phyloP scores from a whole-genome alignment of 2,888 invertebrate species.

The Meloe dianella region DNA sequence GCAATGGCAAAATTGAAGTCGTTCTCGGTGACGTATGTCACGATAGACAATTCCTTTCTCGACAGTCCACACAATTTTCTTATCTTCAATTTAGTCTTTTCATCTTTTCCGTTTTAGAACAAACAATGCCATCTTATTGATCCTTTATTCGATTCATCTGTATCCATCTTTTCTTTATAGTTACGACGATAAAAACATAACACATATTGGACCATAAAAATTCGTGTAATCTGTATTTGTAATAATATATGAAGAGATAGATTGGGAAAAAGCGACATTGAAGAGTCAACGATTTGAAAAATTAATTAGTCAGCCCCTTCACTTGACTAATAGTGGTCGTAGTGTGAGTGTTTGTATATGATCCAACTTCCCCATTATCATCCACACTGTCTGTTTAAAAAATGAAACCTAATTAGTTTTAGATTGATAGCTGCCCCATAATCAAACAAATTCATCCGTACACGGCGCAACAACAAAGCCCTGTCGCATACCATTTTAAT shows the following conservation, averaged over 20 bases:
- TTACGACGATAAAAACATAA: constrained; percentile 45
- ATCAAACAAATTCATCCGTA: constrained; percentile 36
- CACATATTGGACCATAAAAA: constrained; percentile 46
- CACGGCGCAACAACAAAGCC: constrained; percentile 34
- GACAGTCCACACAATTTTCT: constrained; percentile 34
- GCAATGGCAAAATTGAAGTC: constrained; percentile 41
- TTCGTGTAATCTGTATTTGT: constrained; percentile 23
- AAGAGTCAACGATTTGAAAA: constrained; percentile 29
- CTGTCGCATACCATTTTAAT: constrained; percentile 35
- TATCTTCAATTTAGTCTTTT: constrained; percentile 51
- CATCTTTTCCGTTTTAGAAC: constrained; percentile 42
- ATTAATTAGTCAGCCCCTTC: constrained; percentile 31
- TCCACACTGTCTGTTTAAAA: constrained; percentile 32
- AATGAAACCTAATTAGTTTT: constrained; percentile 46
- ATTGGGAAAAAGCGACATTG: background rate
- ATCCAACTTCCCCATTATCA: background rate
- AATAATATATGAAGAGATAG: background rate
- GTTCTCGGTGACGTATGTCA: constrained; percentile 38
- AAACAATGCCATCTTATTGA: constrained; percentile 47
- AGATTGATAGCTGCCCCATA: constrained; percentile 42
- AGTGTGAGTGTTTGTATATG: background rate
- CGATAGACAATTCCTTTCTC: constrained; percentile 40
- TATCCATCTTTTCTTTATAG: constrained; percentile 48
- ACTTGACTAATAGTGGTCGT: background rate
- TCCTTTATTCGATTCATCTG: constrained; percentile 44